These are phyloP conservation scores for Rhinolophus sinicus DNA, from an alignment of 2,113 vertebrate species.

Conservation along the genomic window DNA sequence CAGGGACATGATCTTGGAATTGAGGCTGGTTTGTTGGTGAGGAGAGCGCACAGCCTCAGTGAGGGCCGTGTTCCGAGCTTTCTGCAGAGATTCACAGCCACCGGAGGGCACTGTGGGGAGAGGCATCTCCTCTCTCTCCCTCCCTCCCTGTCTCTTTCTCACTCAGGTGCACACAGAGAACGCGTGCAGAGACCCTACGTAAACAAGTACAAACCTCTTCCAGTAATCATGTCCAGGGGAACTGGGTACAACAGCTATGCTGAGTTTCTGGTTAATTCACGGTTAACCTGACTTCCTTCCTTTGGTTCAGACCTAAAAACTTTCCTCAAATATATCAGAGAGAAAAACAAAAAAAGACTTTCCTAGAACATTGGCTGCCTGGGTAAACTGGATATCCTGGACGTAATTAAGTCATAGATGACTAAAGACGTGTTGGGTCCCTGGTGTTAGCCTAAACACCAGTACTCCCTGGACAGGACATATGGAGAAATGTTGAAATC, in stretches of 20 bases:
- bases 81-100: neutral
- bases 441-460: neutral
- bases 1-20: neutral
- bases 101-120: neutral
- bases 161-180: neutral
- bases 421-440: neutral
- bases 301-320: neutral
- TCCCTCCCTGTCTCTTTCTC: neutral
- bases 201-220: neutral
- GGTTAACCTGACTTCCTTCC: neutral
- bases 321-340: neutral
- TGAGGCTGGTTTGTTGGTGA: neutral
- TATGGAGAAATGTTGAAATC: neutral
- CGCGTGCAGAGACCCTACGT: fast-evolving
- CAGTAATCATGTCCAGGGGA: neutral
- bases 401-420: neutral
- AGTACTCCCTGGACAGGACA: neutral
- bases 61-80: neutral
- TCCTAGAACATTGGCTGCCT: neutral
- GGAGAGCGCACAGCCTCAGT: fast-evolving
- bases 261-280: neutral
- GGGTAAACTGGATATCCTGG: neutral
- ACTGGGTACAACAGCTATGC: neutral
- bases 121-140: too few species aligned
- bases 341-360: neutral